Evolutionary conservation across 2,113 vertebrate species (phyloP).

Genomic region (Nanorana parkeri): DNA sequence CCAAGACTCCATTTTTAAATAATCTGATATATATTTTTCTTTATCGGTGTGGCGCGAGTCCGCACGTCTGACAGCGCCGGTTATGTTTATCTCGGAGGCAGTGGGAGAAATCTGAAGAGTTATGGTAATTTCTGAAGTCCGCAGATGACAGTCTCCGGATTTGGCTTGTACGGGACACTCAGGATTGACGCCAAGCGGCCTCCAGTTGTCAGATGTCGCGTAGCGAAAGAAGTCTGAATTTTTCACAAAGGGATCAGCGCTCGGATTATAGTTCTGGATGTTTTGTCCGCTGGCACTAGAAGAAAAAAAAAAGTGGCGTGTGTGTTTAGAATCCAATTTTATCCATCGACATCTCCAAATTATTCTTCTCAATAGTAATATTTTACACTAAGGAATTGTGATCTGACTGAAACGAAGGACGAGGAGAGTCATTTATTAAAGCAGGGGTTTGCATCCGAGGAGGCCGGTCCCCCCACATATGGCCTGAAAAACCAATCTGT

Average conservation of each 20-base stretch:
- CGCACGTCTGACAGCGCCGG: not conserved
- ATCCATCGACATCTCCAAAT: too few relatives aligned
- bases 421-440: too few relatives aligned
- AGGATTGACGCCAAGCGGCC: not conserved
- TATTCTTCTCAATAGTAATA: too few relatives aligned
- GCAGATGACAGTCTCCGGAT: not conserved
- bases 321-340: not conserved
- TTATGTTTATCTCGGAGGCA: too few relatives aligned
- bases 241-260: not conserved
- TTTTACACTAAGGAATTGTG: too few relatives aligned
- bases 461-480: too few relatives aligned
- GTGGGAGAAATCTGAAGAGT: not conserved
- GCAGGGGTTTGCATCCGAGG: too few relatives aligned
- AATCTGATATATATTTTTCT: too few relatives aligned
- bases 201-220: not conserved
- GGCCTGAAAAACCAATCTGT: too few relatives aligned
- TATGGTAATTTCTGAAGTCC: not conserved
- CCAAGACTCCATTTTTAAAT: conserved; percentile 62
- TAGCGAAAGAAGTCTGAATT: not conserved
- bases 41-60: not conserved
- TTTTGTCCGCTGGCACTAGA: not conserved
- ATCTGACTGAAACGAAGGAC: too few relatives aligned
- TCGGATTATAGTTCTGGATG: not conserved
- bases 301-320: not conserved
- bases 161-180: not conserved